Conservation (phyloP, 2,888 invertebrate genomes). For the Aphidius colemani region DNA sequence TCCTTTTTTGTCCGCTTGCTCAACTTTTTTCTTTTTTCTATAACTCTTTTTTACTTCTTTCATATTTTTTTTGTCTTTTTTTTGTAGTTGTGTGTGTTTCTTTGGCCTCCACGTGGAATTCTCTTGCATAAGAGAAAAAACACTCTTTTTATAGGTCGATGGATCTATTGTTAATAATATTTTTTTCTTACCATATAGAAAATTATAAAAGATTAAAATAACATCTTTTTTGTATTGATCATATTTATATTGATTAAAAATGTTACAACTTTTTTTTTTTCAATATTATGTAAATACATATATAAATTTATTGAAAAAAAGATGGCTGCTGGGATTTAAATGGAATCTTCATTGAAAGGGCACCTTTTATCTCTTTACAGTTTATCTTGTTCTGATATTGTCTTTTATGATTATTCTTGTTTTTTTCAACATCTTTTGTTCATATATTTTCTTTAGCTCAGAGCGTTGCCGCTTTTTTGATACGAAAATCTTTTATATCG, state of each 20-base stretch:
- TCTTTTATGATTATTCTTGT: slow-evolving; percentile 17
- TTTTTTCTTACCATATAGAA: not conserved
- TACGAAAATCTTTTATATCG: slow-evolving; percentile 50
- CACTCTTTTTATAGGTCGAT: not conserved
- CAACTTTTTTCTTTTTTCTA: too few relatives aligned
- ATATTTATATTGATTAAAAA: not conserved
- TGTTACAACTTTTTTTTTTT: not conserved
- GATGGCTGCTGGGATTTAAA: slow-evolving; percentile 42
- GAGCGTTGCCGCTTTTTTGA: slow-evolving; percentile 32
- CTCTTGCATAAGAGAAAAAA: slow-evolving; percentile 33
- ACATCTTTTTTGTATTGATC: not conserved
- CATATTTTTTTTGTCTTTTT: too few relatives aligned
- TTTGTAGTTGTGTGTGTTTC: not conserved
- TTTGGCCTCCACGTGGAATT: slow-evolving; percentile 20
- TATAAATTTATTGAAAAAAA: slow-evolving; percentile 39
- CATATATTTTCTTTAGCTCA: slow-evolving; percentile 9
- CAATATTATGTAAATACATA: slow-evolving; percentile 4
- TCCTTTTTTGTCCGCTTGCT: not conserved
- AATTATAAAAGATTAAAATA: not conserved
- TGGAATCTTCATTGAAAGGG: slow-evolving; percentile 39
- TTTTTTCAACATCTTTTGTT: slow-evolving; percentile 33
- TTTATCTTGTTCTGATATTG: slow-evolving; percentile 48
- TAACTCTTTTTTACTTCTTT: too few relatives aligned
- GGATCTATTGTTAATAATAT: not conserved
- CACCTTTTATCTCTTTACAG: slow-evolving; percentile 50